A percentile compares a stretch with the other conserved stretches of the same genome.
phyloP scores from a whole-genome alignment of 2,888 invertebrate species.

The Pteria penguin region DNA sequence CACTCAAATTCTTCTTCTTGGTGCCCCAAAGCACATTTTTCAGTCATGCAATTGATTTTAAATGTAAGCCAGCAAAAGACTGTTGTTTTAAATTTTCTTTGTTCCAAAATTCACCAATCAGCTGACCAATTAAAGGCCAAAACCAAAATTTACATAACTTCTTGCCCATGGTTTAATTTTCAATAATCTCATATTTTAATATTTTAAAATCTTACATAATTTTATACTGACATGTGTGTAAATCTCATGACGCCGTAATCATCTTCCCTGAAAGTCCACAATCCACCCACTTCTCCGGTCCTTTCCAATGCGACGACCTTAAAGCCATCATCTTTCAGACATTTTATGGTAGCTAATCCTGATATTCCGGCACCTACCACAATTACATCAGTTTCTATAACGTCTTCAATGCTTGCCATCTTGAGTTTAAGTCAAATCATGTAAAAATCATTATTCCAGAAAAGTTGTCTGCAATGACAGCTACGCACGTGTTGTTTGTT shows the following conservation, averaged over 20 bases:
- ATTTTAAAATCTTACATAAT: not conserved
- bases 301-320: constrained; percentile 71
- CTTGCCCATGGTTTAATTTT: too few relatives aligned
- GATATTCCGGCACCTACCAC: constrained; percentile 76
- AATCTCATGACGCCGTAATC: constrained; percentile 78
- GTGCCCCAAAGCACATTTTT: too few relatives aligned
- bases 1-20: too few relatives aligned
- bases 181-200: too few relatives aligned
- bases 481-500: constrained; percentile 35
- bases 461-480: constrained; percentile 9
- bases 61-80: too few relatives aligned
- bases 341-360: constrained; percentile 71
- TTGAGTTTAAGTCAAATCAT: not conserved
- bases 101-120: too few relatives aligned
- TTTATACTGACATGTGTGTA: constrained; percentile 75
- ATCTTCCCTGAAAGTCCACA: constrained; percentile 76
- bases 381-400: constrained; percentile 58
- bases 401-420: not conserved
- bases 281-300: constrained; percentile 74
- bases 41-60: too few relatives aligned
- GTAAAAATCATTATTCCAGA: constrained; percentile 6
- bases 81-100: too few relatives aligned
- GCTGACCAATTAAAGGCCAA: too few relatives aligned
- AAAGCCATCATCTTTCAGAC: constrained; percentile 70
- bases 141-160: too few relatives aligned